Percentiles rank a stretch among this genome's conserved stretches.
Conservation (phyloP, 2,113 vertebrate species). For the Raphicerus campestris region DNA sequence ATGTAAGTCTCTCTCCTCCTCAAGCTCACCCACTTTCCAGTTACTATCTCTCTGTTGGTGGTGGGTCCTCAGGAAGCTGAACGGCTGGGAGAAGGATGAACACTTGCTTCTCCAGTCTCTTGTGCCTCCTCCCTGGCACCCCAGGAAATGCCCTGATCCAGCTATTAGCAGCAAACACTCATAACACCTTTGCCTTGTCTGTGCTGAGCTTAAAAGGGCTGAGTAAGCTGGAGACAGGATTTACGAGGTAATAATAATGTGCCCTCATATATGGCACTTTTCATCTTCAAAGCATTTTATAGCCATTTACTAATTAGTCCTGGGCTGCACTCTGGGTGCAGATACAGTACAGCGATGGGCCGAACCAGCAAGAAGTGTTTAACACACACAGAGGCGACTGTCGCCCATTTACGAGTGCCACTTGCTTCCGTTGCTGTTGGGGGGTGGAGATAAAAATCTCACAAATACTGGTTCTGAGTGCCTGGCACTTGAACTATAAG, state of each 20-base stretch:
- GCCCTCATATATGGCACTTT: neutral
- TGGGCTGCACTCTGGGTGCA: neutral
- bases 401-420: neutral
- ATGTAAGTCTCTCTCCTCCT: neutral
- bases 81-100: neutral
- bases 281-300: constrained; percentile 52
- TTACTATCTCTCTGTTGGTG: neutral
- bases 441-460: neutral
- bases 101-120: neutral
- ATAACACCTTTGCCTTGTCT: neutral
- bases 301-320: constrained; percentile 62
- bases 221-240: constrained; percentile 34
- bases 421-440: neutral
- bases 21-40: neutral
- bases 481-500: neutral
- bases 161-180: neutral
- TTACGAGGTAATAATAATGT: constrained; percentile 43
- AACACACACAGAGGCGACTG: neutral
- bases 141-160: neutral
- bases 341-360: neutral
- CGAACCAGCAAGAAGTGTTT: neutral
- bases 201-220: neutral
- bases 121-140: neutral
- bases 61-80: neutral
- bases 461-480: neutral